These are phyloP conservation scores for Eristalis tenax DNA, from an alignment of 2,888 invertebrate species.

Conservation along the genomic window DNA sequence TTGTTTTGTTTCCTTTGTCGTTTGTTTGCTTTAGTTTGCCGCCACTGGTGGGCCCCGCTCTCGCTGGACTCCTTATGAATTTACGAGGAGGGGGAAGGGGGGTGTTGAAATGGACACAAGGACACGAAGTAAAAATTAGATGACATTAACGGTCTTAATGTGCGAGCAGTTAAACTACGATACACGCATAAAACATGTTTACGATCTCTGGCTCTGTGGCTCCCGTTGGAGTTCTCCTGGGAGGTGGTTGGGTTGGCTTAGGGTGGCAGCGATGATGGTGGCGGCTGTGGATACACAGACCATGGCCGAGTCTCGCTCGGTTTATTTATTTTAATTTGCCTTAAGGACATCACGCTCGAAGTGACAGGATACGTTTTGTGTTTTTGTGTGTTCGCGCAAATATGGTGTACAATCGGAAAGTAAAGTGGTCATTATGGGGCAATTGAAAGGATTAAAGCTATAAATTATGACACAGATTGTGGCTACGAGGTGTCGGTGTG, in stretches of 20 bases:
- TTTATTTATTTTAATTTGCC: slow-evolving; percentile 61
- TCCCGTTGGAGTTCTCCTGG: neutral
- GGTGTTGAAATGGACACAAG: slow-evolving; percentile 43
- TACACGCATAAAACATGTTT: slow-evolving; percentile 67
- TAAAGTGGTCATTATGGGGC: slow-evolving; percentile 48
- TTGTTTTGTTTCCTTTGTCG: no score
- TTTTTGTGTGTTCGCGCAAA: slow-evolving; percentile 28
- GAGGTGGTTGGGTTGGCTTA: neutral
- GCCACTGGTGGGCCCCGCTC: neutral
- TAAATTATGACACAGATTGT: slow-evolving; percentile 35
- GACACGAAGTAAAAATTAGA: slow-evolving; percentile 67
- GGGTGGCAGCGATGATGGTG: neutral
- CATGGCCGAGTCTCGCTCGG: slow-evolving; percentile 6
- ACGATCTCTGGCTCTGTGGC: slow-evolving; percentile 45
- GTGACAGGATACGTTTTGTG: slow-evolving; percentile 31
- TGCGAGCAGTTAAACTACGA: slow-evolving; percentile 64
- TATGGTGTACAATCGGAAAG: slow-evolving; percentile 33
- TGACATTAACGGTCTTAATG: slow-evolving; percentile 70
- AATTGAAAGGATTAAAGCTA: slow-evolving; percentile 51
- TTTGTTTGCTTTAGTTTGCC: neutral
- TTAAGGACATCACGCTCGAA: slow-evolving; percentile 50
- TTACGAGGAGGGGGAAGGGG: neutral
- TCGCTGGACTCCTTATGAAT: neutral
- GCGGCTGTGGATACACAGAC: no score
- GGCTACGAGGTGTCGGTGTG: slow-evolving; percentile 1